Evolutionary conservation across 1,140 invertebrate genomes (phyloP), one percentile per base, ranked within the genome.

Genomic region (Cydia fagiglandana): DNA sequence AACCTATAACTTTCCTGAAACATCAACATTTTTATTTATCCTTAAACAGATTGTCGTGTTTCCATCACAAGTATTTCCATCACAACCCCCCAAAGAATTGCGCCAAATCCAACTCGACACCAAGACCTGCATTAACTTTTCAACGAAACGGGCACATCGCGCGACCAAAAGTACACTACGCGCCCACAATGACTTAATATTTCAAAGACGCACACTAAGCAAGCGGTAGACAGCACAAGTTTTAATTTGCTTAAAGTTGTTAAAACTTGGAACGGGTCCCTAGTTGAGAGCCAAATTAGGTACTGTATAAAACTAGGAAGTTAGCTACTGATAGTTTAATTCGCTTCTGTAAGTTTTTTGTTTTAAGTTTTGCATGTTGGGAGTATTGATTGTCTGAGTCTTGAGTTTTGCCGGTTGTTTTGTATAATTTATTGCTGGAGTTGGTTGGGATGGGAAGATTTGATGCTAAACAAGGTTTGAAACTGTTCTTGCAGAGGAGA

Each of bases 211-310:
- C 83, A 86, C 86, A 91, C 86, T 86, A 88, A 91, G 88, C 84
- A 83, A 90, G 88, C 88, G 88, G 87, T 90, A 89, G 88, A 88
- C 88, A 88, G 83, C 78, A 82, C 80, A 92, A 92, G 87, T 92
- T 92, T 92, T 92, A 92, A 92, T 92, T 92, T 91, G 91, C 87
- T 92, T 91, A 90, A 89, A 92, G 88, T 92, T 90, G 89, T 90
- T 90, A 88, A 87, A 89, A 90, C 79, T 91, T 91, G 88, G 88
- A 90, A 92, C 88, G 85, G 83, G 87, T 89, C 91, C 89, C 90
- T 86, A 75, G 88, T 85, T 86, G 88, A 83, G 83, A 86, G 87
- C 88, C 88, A 91, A 91, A 90, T 90, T 92, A 90, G 86, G 88
- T 89, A 90, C 87, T 84, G 83, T 84, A 84, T 53, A 47, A 70